Evolutionary conservation across 2,797 vertebrate genomes (phyloP).

Genomic region (Pempheris klunzingeri): DNA sequence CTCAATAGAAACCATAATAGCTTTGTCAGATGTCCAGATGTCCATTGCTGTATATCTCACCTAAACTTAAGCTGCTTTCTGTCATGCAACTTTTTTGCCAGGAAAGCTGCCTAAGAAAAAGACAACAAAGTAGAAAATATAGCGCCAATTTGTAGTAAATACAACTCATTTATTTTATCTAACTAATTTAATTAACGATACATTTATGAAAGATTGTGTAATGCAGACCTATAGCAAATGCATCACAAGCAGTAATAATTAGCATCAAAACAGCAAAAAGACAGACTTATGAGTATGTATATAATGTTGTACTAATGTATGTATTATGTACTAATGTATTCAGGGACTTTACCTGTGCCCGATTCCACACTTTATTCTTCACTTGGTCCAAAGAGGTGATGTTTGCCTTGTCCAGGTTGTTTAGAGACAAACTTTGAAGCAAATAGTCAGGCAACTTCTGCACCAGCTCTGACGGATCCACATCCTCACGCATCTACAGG

Average conservation of each 20-base stretch:
- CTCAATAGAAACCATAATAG: background rate
- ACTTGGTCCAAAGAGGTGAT: slow-evolving; percentile 71
- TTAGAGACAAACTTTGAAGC: slow-evolving; percentile 69
- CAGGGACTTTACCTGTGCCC: slow-evolving; percentile 74
- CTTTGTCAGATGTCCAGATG: background rate
- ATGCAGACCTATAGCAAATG: background rate
- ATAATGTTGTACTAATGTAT: background rate
- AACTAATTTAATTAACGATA: background rate
- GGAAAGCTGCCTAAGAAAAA: slow-evolving; percentile 55
- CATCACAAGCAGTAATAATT: background rate
- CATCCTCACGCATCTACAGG: slow-evolving; percentile 62
- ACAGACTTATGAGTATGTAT: background rate
- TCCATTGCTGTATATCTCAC: slow-evolving; percentile 42
- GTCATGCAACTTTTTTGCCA: slow-evolving; percentile 32
- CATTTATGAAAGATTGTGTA: background rate
- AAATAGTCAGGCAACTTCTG: slow-evolving; percentile 58
- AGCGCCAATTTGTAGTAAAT: background rate
- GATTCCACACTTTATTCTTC: slow-evolving; percentile 65
- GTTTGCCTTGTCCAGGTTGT: slow-evolving; percentile 62
- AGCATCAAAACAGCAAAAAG: background rate
- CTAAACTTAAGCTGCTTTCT: slow-evolving; percentile 24
- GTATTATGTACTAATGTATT: too few species aligned
- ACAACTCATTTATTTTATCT: background rate
- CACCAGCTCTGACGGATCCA: slow-evolving; percentile 67
- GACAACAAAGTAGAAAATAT: background rate